A percentile compares a stretch with the other conserved stretches of the same genome.
Conservation (phyloP, 2,113 vertebrate species). For the Pangasianodon gigas region DNA sequence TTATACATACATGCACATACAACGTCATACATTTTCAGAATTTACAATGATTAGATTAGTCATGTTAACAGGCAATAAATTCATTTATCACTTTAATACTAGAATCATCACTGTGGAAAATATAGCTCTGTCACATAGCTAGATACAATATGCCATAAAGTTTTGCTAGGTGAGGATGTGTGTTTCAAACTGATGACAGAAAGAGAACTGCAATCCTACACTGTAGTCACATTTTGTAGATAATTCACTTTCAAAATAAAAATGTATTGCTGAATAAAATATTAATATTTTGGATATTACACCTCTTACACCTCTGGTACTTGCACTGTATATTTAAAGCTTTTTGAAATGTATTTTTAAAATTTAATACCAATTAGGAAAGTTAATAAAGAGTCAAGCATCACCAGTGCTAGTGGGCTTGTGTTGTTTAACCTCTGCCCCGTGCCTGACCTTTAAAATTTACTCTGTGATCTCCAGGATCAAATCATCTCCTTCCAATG, state of each 20-base stretch:
- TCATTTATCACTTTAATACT: conserved; percentile 2
- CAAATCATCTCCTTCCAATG: conserved; percentile 89
- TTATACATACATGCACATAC: background rate
- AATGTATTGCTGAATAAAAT: background rate
- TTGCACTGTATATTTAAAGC: background rate
- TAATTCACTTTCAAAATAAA: background rate
- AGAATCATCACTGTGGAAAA: conserved; percentile 27
- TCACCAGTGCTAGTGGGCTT: background rate
- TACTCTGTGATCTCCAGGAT: conserved; percentile 84
- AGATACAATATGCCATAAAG: background rate
- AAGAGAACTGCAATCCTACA: conserved; percentile 10
- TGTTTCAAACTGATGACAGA: background rate
- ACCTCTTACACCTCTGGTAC: too few relatives aligned
- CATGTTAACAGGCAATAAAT: background rate
- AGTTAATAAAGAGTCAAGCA: background rate
- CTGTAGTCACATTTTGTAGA: background rate
- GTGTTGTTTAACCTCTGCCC: conserved; percentile 31
- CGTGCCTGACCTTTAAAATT: background rate
- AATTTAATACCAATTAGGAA: conserved; percentile 17
- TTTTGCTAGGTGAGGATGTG: background rate
- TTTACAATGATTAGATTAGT: background rate
- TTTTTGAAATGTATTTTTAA: background rate
- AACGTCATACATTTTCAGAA: background rate
- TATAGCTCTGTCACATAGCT: background rate
- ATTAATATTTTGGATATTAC: background rate